These are phyloP conservation scores for Agapornis roseicollis DNA, from an alignment of 2,113 vertebrate genomes.

Conservation along the genomic window DNA sequence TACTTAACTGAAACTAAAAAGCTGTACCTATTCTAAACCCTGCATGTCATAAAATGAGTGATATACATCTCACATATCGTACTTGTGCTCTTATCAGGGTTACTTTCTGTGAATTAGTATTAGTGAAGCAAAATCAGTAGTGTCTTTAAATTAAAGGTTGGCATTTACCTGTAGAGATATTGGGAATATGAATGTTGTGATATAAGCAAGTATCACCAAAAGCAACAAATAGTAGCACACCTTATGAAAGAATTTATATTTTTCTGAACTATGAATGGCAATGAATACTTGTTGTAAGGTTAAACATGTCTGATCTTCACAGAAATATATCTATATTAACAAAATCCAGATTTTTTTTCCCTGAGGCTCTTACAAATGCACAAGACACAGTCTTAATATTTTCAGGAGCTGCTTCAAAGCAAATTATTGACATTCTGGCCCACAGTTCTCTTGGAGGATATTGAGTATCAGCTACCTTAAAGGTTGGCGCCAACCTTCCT, in stretches of 20 bases:
- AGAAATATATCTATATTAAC: neutral
- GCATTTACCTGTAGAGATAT: neutral
- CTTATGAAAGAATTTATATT: neutral
- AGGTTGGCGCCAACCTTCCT: slow-evolving; percentile 96
- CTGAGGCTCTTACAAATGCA: slow-evolving; percentile 66
- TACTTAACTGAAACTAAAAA: neutral
- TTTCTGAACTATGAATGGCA: neutral
- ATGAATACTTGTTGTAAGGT: neutral
- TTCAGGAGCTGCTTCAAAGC: slow-evolving; percentile 77
- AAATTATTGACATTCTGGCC: slow-evolving; percentile 82
- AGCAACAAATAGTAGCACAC: fast-evolving
- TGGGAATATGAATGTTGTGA: neutral
- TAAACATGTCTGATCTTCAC: neutral
- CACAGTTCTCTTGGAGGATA: slow-evolving; percentile 83
- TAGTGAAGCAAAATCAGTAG: neutral
- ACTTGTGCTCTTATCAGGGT: neutral
- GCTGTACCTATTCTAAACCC: neutral
- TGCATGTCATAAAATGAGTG: neutral
- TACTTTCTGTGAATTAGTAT: neutral
- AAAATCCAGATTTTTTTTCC: neutral
- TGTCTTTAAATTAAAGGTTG: neutral
- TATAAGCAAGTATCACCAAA: neutral
- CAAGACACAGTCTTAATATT: slow-evolving; percentile 71
- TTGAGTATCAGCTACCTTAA: slow-evolving; percentile 89
- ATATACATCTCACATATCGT: neutral